phyloP scores from a whole-genome alignment of 2,888 invertebrate genomes.

The Anthrax anthrax region DNA sequence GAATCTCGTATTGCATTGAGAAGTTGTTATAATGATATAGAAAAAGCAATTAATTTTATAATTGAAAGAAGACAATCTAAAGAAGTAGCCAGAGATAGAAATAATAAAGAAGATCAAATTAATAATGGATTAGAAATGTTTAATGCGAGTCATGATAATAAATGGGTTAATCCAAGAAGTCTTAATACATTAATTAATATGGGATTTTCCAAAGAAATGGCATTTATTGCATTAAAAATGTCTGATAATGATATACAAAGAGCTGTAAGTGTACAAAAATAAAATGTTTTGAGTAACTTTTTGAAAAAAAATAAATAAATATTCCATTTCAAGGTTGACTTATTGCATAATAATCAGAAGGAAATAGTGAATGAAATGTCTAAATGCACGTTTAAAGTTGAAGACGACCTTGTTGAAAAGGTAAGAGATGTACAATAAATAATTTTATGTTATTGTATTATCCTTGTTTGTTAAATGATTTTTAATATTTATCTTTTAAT shows the following conservation, averaged over 20 bases:
- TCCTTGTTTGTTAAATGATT: not conserved
- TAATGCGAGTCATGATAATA: slow-evolving; percentile 4
- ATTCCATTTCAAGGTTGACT: slow-evolving; percentile 13
- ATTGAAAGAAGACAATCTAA: slow-evolving; percentile 40
- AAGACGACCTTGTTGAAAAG: slow-evolving; percentile 16
- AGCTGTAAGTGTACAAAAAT: slow-evolving; percentile 27
- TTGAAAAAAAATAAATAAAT: not conserved
- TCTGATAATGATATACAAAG: slow-evolving; percentile 53
- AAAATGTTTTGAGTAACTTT: too few relatives aligned
- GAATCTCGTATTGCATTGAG: slow-evolving; percentile 60
- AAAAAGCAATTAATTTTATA: slow-evolving; percentile 50
- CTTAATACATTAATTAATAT: slow-evolving; percentile 43
- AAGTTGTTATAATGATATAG: slow-evolving; percentile 42
- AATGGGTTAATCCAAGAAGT: slow-evolving; percentile 32
- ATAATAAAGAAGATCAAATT: slow-evolving; percentile 36
- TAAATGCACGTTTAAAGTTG: slow-evolving; percentile 11
- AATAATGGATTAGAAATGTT: slow-evolving; percentile 17
- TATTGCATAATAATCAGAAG: slow-evolving; percentile 21
- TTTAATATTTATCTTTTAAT: slow-evolving; percentile 3
- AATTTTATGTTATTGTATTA: not conserved
- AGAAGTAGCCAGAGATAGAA: slow-evolving; percentile 36
- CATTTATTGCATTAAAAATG: slow-evolving; percentile 46
- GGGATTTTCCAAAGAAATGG: slow-evolving; percentile 50
- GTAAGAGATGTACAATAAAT: slow-evolving; percentile 6
- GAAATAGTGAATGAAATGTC: slow-evolving; percentile 18